Evolutionary conservation across 2,888 invertebrate genomes (phyloP).

Genomic region (Acanthosepion lycidas): DNA sequence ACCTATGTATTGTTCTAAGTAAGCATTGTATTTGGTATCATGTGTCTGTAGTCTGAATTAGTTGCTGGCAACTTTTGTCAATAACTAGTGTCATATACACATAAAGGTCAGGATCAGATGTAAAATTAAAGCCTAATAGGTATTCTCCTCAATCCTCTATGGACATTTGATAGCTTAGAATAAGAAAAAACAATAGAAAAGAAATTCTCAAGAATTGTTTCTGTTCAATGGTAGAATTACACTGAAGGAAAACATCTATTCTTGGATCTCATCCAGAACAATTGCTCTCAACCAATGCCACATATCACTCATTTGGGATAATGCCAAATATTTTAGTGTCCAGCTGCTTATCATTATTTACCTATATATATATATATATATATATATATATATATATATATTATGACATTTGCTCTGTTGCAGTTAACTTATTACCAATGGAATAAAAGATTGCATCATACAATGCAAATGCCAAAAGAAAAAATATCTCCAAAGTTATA

Average conservation of each 20-base stretch:
- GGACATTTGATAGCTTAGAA: background rate
- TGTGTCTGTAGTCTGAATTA: background rate
- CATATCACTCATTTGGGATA: background rate
- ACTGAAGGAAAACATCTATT: background rate
- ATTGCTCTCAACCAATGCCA: background rate
- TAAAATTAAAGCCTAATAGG: background rate
- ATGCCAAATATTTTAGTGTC: background rate
- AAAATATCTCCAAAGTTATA: background rate
- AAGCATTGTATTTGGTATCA: background rate
- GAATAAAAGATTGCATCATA: constrained; percentile 3
- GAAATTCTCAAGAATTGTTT: background rate
- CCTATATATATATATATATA: background rate
- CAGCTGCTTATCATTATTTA: background rate
- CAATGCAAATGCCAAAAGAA: background rate
- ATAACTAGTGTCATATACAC: background rate
- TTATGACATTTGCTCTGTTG: background rate
- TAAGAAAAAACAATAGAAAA: background rate
- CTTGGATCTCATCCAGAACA: constrained; percentile 33
- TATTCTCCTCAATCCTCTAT: background rate
- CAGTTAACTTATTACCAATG: background rate
- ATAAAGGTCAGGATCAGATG: constrained; percentile 18
- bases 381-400: no score
- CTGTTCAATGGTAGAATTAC: constrained; percentile 6
- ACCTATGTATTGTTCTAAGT: background rate
- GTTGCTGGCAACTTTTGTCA: background rate